Conservation (phyloP, 1,140 invertebrate genomes). For the Meteorus sp. region DNA sequence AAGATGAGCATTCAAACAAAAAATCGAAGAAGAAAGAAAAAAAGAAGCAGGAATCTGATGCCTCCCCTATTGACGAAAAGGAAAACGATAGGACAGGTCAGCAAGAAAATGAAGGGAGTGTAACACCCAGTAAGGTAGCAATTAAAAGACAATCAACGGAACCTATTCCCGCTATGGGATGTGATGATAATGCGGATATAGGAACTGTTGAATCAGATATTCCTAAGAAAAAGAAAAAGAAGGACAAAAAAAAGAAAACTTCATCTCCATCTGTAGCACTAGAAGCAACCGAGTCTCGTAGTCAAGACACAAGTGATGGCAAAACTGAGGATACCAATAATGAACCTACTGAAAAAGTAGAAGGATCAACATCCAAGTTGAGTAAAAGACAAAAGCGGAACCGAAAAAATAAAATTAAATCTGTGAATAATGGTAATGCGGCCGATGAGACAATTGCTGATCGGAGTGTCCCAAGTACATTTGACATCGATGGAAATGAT, state of each 20-base stretch:
- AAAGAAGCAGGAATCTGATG: neutral
- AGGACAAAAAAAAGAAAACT: constrained; percentile 32
- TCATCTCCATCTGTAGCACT: too few relatives aligned
- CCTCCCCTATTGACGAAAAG: constrained; percentile 22
- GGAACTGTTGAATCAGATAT: constrained; percentile 26
- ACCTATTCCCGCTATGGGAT: too few relatives aligned
- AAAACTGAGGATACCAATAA: constrained; percentile 28
- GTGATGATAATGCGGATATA: too few relatives aligned
- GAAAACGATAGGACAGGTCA: constrained; percentile 27
- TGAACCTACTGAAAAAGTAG: constrained; percentile 9
- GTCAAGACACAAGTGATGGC: neutral
- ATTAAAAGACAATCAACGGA: too few relatives aligned
- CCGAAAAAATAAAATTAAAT: constrained; percentile 39
- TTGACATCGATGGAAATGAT: too few relatives aligned
- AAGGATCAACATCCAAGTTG: constrained; percentile 23
- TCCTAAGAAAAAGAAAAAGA: constrained; percentile 18
- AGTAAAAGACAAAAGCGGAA: constrained; percentile 50
- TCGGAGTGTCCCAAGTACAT: too few relatives aligned
- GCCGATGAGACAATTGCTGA: constrained; percentile 7
- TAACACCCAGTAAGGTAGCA: too few relatives aligned
- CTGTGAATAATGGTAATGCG: constrained; percentile 8
- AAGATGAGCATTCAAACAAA: neutral
- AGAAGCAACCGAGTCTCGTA: too few relatives aligned
- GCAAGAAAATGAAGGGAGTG: too few relatives aligned
- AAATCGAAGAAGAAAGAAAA: neutral